Percentiles rank a stretch among this genome's conserved stretches.
phyloP scores from a whole-genome alignment of 2,113 vertebrate species.

The Leuciscus idus region DNA sequence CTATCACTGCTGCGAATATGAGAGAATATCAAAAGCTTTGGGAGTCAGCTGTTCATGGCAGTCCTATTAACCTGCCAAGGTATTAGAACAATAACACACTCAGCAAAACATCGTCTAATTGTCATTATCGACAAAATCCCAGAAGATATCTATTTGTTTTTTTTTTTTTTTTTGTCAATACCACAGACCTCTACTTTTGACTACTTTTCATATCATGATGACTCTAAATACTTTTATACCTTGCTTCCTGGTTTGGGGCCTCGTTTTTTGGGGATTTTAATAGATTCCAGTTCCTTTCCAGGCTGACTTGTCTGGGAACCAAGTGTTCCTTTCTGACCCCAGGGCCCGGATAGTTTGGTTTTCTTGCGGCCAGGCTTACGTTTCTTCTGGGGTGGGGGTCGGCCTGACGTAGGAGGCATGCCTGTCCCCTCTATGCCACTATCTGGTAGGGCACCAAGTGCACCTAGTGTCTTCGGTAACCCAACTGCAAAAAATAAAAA shows the following conservation, averaged over 20 bases:
- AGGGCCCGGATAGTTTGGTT: conserved; percentile 80
- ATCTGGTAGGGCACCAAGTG: conserved; percentile 81
- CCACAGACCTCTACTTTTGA: no score
- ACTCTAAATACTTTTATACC: conserved; percentile 71
- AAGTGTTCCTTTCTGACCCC: conserved; percentile 78
- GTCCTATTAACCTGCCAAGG: no score
- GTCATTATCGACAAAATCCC: no score
- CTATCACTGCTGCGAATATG: no score
- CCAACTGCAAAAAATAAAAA: conserved; percentile 76
- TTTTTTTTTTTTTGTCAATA: no score
- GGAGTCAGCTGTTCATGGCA: no score
- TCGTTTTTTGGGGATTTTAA: conserved; percentile 96
- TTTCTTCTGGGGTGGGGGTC: conserved; percentile 84
- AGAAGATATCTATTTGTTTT: no score
- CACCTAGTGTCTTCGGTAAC: conserved; percentile 87
- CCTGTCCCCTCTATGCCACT: conserved; percentile 83
- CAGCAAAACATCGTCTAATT: no score
- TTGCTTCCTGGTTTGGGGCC: conserved; percentile 97
- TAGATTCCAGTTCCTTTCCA: conserved; percentile 83
- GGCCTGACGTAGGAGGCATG: conserved; percentile 82
- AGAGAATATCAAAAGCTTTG: no score
- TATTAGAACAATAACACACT: no score
- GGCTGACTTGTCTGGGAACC: conserved; percentile 68
- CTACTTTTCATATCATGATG: neutral
- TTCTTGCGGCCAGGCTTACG: conserved; percentile 93